Conservation (phyloP, 2,113 vertebrate genomes). For the Mastomys coucha region DNA sequence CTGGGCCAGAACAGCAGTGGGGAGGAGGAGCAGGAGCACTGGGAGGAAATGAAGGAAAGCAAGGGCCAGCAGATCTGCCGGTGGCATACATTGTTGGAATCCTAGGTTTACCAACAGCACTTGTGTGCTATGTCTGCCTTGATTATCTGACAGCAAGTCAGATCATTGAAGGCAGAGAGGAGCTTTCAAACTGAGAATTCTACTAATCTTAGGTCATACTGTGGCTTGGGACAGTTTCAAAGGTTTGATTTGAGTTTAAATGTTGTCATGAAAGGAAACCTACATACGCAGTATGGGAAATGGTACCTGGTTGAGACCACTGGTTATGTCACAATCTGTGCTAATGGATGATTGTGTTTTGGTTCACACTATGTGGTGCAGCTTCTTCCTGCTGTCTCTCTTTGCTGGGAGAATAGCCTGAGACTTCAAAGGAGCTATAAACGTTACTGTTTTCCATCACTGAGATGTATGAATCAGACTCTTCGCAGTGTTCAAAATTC, state of each 20-base stretch:
- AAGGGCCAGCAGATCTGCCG: constrained; percentile 93
- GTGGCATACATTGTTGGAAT: constrained; percentile 95
- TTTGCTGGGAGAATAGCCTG: constrained; percentile 38
- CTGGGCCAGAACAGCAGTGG: constrained; percentile 97
- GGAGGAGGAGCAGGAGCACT: constrained; percentile 93
- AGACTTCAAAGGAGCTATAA: constrained; percentile 27
- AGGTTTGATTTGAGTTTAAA: constrained; percentile 52
- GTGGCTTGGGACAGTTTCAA: constrained; percentile 30
- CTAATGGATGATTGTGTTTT: constrained; percentile 41
- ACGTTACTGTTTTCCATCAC: constrained; percentile 18
- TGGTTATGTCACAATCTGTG: constrained; percentile 51
- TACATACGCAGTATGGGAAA: constrained; percentile 15
- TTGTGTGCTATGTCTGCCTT: background rate
- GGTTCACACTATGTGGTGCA: constrained; percentile 4
- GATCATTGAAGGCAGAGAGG: background rate
- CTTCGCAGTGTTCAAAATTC: constrained; percentile 52
- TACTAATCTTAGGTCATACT: background rate
- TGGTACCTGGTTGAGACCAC: background rate
- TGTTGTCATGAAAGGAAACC: background rate
- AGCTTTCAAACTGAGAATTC: constrained; percentile 13
- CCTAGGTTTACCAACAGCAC: constrained; percentile 81
- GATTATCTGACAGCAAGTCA: background rate
- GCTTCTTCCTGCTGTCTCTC: background rate
- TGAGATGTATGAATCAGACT: constrained; percentile 46
- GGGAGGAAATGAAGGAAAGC: constrained; percentile 96